These are phyloP conservation scores for Onychomys torridus DNA, from an alignment of 2,797 vertebrate genomes.

Conservation along the genomic window DNA sequence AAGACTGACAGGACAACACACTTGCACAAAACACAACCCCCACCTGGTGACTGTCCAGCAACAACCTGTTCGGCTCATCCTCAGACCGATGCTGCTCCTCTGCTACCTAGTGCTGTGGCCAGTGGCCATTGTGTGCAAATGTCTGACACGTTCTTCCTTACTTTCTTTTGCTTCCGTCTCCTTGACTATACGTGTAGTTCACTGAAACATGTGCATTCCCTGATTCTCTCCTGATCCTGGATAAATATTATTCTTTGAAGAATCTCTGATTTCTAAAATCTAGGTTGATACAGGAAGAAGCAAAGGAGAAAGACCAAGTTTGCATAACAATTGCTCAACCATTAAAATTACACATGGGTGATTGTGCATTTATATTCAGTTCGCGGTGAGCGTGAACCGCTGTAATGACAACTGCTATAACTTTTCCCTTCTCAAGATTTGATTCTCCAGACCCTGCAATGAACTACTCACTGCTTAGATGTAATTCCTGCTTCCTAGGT, in stretches of 20 bases:
- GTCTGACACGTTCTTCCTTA: too few species aligned
- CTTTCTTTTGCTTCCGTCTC: neutral
- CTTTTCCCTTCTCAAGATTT: neutral
- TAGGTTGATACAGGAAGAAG: neutral
- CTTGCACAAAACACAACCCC: neutral
- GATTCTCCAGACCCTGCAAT: neutral
- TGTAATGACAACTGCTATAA: neutral
- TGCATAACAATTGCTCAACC: neutral
- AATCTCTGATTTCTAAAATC: neutral
- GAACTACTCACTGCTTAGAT: neutral
- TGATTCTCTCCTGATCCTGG: neutral
- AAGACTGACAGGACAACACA: neutral
- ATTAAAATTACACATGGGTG: neutral
- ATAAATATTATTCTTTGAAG: neutral
- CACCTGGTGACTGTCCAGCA: neutral
- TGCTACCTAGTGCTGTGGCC: neutral
- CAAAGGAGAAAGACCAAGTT: neutral
- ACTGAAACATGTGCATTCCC: neutral
- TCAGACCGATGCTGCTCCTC: rapidly evolving
- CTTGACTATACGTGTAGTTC: neutral
- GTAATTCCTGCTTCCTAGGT: neutral
- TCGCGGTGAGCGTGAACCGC: neutral
- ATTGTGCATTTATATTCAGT: neutral
- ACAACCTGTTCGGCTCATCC: neutral
- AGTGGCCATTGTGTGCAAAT: too few species aligned